Evolutionary conservation across 2,797 vertebrate species (phyloP).

Genomic region (Lepilemur septentrionalis): DNA sequence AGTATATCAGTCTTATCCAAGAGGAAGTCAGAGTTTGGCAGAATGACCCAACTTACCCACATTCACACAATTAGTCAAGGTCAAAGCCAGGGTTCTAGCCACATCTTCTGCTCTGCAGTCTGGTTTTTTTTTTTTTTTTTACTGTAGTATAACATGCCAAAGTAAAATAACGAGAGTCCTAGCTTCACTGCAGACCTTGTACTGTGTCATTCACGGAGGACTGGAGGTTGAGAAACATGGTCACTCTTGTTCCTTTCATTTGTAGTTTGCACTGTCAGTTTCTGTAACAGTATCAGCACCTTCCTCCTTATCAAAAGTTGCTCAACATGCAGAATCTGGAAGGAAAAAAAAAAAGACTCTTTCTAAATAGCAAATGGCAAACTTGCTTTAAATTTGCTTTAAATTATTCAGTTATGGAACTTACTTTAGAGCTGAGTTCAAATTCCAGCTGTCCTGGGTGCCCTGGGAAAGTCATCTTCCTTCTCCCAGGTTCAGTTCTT

Average conservation of each 20-base stretch:
- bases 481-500: background rate
- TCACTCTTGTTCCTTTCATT: background rate
- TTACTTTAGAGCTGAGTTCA: background rate
- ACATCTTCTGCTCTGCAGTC: background rate
- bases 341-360: background rate
- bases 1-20: background rate
- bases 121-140: background rate
- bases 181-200: background rate
- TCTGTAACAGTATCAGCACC: background rate
- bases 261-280: background rate
- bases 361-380: background rate
- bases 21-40: background rate
- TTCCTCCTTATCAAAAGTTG: background rate
- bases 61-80: background rate
- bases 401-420: background rate
- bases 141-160: accelerated
- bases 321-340: background rate
- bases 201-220: background rate
- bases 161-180: background rate
- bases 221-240: background rate
- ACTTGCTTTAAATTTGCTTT: background rate
- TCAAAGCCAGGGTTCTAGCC: background rate
- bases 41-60: background rate
- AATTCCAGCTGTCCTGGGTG: background rate
- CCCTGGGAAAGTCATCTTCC: background rate